These are phyloP conservation scores for Prorops nasuta DNA, from an alignment of 1,140 invertebrate species.

Conservation along the genomic window DNA sequence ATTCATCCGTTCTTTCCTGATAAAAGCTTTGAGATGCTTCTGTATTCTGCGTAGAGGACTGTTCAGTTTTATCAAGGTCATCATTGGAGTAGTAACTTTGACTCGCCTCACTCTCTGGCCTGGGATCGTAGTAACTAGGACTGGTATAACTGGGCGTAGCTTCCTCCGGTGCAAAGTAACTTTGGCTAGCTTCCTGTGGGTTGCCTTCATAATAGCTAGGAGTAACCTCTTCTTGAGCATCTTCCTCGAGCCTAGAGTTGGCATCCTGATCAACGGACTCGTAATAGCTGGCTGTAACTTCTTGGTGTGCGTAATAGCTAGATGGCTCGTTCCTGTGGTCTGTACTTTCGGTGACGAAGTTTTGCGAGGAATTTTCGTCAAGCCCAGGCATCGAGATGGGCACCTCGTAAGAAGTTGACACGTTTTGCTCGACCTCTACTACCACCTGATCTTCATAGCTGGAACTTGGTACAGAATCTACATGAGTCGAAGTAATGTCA, in stretches of 20 bases:
- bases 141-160: constrained; percentile 42
- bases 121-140: constrained; percentile 46
- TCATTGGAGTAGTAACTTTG: constrained; percentile 48
- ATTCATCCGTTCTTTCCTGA: constrained; percentile 34
- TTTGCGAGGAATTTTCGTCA: constrained; percentile 46
- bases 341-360: constrained; percentile 47
- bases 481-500: constrained; percentile 47
- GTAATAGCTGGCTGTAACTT: constrained; percentile 45
- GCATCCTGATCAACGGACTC: constrained; percentile 34
- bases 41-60: constrained; percentile 36
- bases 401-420: constrained; percentile 49
- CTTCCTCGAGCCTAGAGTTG: constrained; percentile 33
- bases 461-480: constrained; percentile 44
- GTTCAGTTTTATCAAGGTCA: constrained; percentile 32
- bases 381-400: constrained; percentile 47
- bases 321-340: constrained; percentile 43
- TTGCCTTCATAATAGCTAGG: constrained; percentile 45
- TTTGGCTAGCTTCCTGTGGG: constrained; percentile 44
- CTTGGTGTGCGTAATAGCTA: constrained; percentile 46
- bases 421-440: constrained; percentile 47
- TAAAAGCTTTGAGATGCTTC: constrained; percentile 52
- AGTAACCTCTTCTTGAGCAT: constrained; percentile 41
- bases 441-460: constrained; percentile 49
- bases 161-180: constrained; percentile 44
- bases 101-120: constrained; percentile 43